Evolutionary conservation across 2,888 invertebrate genomes (phyloP), one percentile per base, ranked within the genome.

Genomic region (Elegia similella): DNA sequence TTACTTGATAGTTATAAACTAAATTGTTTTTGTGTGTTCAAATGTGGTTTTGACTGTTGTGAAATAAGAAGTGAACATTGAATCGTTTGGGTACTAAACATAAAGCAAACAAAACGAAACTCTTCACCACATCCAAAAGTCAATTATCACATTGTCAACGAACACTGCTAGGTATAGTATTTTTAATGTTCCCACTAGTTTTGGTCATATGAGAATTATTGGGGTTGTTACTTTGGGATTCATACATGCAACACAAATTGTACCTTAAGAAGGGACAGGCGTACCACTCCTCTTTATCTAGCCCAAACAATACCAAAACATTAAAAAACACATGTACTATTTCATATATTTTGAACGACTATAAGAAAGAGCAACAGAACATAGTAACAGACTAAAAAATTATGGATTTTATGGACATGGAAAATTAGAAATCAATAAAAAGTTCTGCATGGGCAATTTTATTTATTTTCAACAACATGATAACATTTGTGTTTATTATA

Each of bases 401-500:
- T 34, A 8, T 34, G 2, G 8, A 23, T 23, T 23, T 23, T 2
- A 34, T n/a, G 10, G 38, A 38, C n/a, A 12, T 12, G 38, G 38
- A 12, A 44, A 59, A 61, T 13, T 30, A 61, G 60, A 56, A 53
- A 62, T 52, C 8, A 23, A 44, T 13, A 16, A 57, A 1, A 48
- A 34, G 42, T 12, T 72, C 59, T 55, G 63, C 67, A 70, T 68
- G 64, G 72, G 67, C 59, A 57, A 59, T 70, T 83, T 85, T 82
- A 84, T 84, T 86, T 82, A 84, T 85, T 86, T 79, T 72, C 73
- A 86, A 85, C 85, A 86, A 82, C 70, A 72, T 71, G 66, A 64
- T 74, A 82, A 83, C 76, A 80, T 78, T 74, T 50, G 30, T 15
- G 34, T 16, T 50, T 15, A 30, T 46, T 23, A 47, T 47, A 48